Base-by-base conservation (phyloP, 2,113 vertebrate species). In the Ammodramus savannarum region DNA sequence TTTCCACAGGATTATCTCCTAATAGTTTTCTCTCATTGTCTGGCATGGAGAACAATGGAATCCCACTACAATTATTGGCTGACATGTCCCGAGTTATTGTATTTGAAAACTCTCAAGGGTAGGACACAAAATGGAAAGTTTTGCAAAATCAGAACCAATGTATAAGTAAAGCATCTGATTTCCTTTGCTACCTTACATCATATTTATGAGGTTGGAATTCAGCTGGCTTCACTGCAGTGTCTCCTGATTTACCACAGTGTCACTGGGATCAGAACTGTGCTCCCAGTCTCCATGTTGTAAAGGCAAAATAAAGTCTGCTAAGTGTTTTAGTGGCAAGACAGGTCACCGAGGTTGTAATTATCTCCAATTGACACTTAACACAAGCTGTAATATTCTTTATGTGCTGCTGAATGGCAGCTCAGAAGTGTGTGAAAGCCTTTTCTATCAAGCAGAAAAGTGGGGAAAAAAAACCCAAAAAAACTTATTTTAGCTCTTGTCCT, bases 311-410 rank as follows among this genome's bases (percentile, higher is more conserved):
- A 90, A 91, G 31, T 82, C 94, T 89, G 82, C 51, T 82, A 94
- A 94, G 79, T 85, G 72, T 85, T 96, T 84, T 87, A 89, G 79
- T 92, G 73, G 55, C 82, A 95, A 89, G 79, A 77, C 54, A 93
- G 85, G 90, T 89, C 92, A 96, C 73, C 21, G n/a, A 77, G 66
- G 52, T 85, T 93, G 54, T 80, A 95, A 97, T 96, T 95, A 91
- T 71, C 85, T 82, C 68, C 95, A 96, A 94, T 19, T 96, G 82
- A 87, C 90, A 89, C 72, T 94, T 91, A 92, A 85, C 44, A 87
- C 43, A 82, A 85, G 62, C 72, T 93, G 46, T 81, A 93, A 85
- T 72, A 57, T 93, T 62, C 66, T 96, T 93, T 95, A 90, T 77
- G 65, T 44, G n/a, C 54, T 69, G 41, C 69, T 84, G 74, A 94